These are phyloP conservation scores for Phytoseiulus persimilis DNA, from an alignment of 2,888 invertebrate species.

Conservation along the genomic window DNA sequence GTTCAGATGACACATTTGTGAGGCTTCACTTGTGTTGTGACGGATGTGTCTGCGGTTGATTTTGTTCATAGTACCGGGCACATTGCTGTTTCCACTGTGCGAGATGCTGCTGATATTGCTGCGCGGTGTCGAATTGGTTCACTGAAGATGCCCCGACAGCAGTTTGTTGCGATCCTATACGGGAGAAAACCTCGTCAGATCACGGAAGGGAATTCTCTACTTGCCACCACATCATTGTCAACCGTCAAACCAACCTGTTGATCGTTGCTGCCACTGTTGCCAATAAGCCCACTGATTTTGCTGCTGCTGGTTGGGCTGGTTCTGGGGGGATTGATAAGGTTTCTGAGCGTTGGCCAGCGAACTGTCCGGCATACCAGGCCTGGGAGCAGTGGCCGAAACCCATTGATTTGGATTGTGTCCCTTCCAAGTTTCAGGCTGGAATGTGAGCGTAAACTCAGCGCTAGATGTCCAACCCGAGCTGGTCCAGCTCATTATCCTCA, in stretches of 20 bases:
- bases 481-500: too few species aligned
- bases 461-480: too few species aligned
- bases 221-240: too few species aligned
- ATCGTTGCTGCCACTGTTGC: neutral
- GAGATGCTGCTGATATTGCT: constrained; percentile 19
- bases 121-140: neutral
- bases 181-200: neutral
- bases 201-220: too few species aligned
- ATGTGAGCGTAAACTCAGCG: neutral
- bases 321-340: neutral
- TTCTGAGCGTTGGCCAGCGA: neutral
- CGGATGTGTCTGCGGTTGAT: neutral
- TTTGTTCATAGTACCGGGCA: constrained; percentile 11
- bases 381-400: neutral
- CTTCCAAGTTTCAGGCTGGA: neutral
- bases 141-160: neutral
- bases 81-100: constrained; percentile 20
- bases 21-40: neutral
- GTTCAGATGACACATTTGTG: neutral
- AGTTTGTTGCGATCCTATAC: neutral
- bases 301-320: neutral
- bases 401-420: neutral
- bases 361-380: neutral
- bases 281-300: neutral
- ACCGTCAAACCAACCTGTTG: neutral